Base-by-base conservation (phyloP, 2,888 invertebrate species). In the Gonocerus acuteangulatus region DNA sequence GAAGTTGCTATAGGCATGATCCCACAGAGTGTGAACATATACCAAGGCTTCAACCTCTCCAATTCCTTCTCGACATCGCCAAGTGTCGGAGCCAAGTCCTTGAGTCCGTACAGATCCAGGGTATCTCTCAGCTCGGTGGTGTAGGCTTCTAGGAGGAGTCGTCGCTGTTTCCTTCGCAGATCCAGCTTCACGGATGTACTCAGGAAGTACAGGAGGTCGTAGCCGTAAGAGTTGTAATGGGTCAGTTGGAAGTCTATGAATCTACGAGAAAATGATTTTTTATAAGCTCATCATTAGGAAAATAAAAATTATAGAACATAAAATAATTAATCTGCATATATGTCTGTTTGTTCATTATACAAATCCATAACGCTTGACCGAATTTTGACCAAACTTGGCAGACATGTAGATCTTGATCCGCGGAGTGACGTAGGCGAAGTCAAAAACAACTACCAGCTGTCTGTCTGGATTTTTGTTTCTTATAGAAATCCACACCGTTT, bases 171-270 rank as follows among this genome's bases (percentile, higher is more conserved):
- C 52, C 52, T 32, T 15, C 52, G 13, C 32, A 52, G 4, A 6
- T 32, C 52, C 2, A 36, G 34, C 2, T 2, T 7, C 13, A 52
- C 15, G 18, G 15, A 11, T 13, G 15, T 19, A 32, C 11, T 11
- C 18, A 52, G 7, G 36, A 52, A 52, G 36, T 34, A 52, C 7
- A 52, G 2, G n/a, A 52, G 13, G 23, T 52, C 52, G n/a, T n/a
- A 34, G 9, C 15, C 36, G 18, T 18, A 52, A 32, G 52, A 52
- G 23, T 52, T 52, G 34, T 52, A 52, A 15, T 52, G 52, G 18
- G 16, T 13, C 11, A 32, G 3, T 18, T 52, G 52, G 36, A 52
- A 52, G 23, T 52, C 52, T 16, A 52, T 34, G 36, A 11, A 52
- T 27, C 49, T 49, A 7, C 3, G 18, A 48, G 22, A 49, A 49